Conservation (phyloP, 2,888 invertebrate species). For the Mesorhabditis sp. region DNA sequence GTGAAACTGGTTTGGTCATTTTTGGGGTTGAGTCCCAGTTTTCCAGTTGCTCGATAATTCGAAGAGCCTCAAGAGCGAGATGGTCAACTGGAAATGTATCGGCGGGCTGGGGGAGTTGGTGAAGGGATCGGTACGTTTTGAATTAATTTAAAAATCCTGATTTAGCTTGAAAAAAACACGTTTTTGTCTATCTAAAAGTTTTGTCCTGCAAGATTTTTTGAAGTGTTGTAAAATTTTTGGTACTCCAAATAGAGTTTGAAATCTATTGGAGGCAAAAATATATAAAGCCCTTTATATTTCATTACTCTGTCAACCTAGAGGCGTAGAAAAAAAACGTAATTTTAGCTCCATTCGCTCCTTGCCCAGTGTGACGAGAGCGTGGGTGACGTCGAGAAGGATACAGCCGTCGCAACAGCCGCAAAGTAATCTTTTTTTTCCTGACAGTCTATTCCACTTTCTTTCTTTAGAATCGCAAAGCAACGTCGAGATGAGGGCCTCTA, state of each 20-base stretch:
- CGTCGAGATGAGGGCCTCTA: constrained; percentile 2
- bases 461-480: background rate
- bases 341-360: background rate
- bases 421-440: background rate
- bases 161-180: no score
- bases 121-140: background rate
- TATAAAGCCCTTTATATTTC: no score
- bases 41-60: constrained; percentile 1
- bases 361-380: constrained; percentile 1
- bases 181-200: no score
- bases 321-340: no score
- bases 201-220: no score
- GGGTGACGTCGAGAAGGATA: constrained; percentile 1
- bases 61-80: background rate
- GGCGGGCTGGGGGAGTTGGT: background rate
- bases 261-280: no score
- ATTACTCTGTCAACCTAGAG: no score
- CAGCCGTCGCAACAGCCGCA: background rate
- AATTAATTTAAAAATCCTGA: background rate
- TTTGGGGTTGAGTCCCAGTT: background rate
- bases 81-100: background rate
- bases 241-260: no score
- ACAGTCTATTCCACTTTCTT: background rate
- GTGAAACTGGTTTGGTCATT: constrained; percentile 4
- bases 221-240: no score